phyloP scores from a whole-genome alignment of 1,140 invertebrate genomes.

The Trypoxylus dichotomus region DNA sequence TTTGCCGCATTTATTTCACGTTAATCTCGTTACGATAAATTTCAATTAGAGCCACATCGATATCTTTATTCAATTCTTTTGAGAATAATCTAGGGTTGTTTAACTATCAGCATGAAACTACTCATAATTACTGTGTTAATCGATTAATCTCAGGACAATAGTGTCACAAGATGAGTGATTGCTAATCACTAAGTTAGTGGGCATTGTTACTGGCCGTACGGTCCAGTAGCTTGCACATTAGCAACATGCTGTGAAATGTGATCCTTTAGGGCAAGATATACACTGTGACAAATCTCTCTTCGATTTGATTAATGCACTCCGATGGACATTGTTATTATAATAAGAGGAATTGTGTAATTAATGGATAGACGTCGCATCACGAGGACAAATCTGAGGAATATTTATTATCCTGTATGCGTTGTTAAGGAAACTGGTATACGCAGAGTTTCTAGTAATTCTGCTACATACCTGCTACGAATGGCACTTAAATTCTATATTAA shows the following conservation, averaged over 20 bases:
- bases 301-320: slow-evolving; percentile 27
- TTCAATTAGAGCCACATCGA: background rate
- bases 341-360: slow-evolving; percentile 18
- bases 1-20: too few species aligned
- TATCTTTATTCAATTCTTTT: background rate
- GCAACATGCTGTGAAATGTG: slow-evolving; percentile 40
- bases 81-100: background rate
- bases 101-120: background rate
- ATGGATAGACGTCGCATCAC: background rate
- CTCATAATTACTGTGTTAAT: slow-evolving; percentile 35
- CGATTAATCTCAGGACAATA: slow-evolving; percentile 45
- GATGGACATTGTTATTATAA: slow-evolving; percentile 28
- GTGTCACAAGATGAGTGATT: slow-evolving; percentile 44
- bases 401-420: background rate
- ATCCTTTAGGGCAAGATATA: slow-evolving; percentile 34
- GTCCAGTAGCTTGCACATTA: slow-evolving; percentile 39
- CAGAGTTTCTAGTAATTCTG: background rate
- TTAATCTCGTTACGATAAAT: too few species aligned
- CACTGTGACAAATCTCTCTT: slow-evolving; percentile 37
- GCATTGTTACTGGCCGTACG: slow-evolving; percentile 41
- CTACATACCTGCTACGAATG: too few species aligned
- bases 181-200: slow-evolving; percentile 44
- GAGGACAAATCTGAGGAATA: background rate
- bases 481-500: too few species aligned
- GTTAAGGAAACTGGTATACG: background rate